Conservation (phyloP, 1,140 invertebrate species). For the Magallana ariakensis region DNA sequence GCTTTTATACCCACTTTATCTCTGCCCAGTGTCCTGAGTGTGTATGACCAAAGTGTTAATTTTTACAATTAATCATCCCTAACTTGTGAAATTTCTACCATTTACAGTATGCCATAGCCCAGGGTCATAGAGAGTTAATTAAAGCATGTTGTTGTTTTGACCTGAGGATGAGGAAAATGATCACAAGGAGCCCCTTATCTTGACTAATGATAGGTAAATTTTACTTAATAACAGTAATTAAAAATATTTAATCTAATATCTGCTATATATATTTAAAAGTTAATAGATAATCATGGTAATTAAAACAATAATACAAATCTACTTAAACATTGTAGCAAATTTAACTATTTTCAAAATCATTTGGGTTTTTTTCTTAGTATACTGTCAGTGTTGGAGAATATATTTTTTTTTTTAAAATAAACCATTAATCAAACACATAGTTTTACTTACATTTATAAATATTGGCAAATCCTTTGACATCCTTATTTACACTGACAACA, state of each 20-base stretch:
- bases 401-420: too few species aligned
- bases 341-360: too few species aligned
- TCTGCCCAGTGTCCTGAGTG: neutral
- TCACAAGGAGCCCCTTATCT: neutral
- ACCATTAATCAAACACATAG: too few species aligned
- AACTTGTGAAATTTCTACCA: conserved; percentile 22
- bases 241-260: too few species aligned
- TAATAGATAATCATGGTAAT: too few species aligned
- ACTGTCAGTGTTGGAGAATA: too few species aligned
- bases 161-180: neutral
- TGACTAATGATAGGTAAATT: neutral
- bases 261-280: too few species aligned
- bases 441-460: conserved; percentile 5
- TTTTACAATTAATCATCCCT: conserved; percentile 28
- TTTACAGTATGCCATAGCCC: neutral
- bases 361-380: too few species aligned
- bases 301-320: too few species aligned
- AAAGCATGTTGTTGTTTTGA: neutral
- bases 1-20: neutral
- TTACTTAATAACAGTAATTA: too few species aligned
- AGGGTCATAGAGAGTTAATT: neutral
- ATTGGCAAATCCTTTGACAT: conserved; percentile 22
- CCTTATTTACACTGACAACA: neutral
- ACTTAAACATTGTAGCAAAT: too few species aligned
- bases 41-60: neutral